phyloP scores from a whole-genome alignment of 2,888 invertebrate genomes.

The Eupithecia dodoneata region DNA sequence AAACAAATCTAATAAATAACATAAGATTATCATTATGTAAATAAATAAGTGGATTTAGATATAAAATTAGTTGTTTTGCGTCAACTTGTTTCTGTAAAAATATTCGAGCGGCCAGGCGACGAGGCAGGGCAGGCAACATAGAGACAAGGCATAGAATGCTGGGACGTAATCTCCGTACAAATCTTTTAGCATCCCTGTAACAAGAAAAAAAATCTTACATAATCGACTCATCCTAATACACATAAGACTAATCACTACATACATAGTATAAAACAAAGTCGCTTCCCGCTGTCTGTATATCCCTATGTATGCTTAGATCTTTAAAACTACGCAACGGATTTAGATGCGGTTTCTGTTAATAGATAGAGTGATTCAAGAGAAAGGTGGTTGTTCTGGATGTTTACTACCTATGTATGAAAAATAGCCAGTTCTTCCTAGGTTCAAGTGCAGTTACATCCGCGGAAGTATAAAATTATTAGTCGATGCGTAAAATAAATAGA shows the following conservation, averaged over 20 bases:
- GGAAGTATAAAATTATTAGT: too few species aligned
- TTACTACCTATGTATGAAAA: too few species aligned
- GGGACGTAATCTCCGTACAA: constrained; percentile 67
- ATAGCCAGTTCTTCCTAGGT: too few species aligned
- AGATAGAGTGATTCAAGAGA: too few species aligned
- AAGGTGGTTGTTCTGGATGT: too few species aligned
- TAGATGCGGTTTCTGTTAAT: too few species aligned
- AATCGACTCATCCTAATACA: neutral
- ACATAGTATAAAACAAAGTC: too few species aligned
- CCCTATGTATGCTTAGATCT: too few species aligned
- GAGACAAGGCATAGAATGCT: constrained; percentile 68
- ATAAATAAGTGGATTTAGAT: neutral
- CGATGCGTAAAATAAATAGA: too few species aligned
- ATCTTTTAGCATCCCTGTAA: constrained; percentile 73
- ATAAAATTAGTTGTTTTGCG: neutral
- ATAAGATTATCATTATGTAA: neutral
- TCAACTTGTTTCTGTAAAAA: constrained; percentile 39
- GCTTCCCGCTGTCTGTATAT: too few species aligned
- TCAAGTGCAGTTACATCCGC: too few species aligned
- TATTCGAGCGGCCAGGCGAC: constrained; percentile 72
- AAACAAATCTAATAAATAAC: neutral
- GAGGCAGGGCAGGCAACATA: constrained; percentile 71
- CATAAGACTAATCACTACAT: neutral
- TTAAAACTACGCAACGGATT: too few species aligned
- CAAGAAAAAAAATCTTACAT: constrained; percentile 5